phyloP scores from a whole-genome alignment of 2,113 vertebrate species.

The Myiagra hebetior region DNA sequence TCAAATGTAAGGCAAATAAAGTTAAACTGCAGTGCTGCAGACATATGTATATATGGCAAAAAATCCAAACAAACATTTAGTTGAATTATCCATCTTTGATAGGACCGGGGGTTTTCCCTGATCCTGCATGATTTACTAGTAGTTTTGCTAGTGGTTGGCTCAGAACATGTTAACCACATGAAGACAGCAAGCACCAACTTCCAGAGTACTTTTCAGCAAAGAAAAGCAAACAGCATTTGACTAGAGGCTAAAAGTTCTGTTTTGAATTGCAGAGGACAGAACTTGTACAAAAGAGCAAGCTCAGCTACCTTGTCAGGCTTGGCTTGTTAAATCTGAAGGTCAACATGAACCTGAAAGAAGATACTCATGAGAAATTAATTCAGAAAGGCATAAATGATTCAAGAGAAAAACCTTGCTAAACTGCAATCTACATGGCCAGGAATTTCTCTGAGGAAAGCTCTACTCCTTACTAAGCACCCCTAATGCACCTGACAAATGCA shows the following conservation, averaged over 20 bases:
- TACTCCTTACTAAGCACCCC: background rate
- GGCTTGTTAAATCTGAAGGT: background rate
- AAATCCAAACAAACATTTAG: background rate
- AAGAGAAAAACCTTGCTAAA: background rate
- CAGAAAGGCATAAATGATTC: slow-evolving; percentile 46
- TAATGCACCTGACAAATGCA: background rate
- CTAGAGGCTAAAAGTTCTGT: background rate
- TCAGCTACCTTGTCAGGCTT: background rate
- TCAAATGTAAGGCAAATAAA: background rate
- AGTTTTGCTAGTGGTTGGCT: background rate
- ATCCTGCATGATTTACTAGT: background rate
- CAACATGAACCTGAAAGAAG: background rate
- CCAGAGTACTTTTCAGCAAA: background rate
- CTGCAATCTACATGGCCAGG: background rate
- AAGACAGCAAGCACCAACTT: background rate
- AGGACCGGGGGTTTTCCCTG: background rate
- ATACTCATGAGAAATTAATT: slow-evolving; percentile 50
- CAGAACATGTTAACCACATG: background rate
- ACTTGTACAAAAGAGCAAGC: background rate
- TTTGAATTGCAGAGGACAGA: background rate
- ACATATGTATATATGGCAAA: background rate
- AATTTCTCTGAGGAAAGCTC: background rate
- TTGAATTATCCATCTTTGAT: background rate
- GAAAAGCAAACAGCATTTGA: background rate
- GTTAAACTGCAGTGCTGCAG: background rate